Percentiles rank a stretch among this genome's conserved stretches.
Evolutionary conservation across 2,113 vertebrate genomes (phyloP).

Genomic region (Sakesphorus luctuosus): DNA sequence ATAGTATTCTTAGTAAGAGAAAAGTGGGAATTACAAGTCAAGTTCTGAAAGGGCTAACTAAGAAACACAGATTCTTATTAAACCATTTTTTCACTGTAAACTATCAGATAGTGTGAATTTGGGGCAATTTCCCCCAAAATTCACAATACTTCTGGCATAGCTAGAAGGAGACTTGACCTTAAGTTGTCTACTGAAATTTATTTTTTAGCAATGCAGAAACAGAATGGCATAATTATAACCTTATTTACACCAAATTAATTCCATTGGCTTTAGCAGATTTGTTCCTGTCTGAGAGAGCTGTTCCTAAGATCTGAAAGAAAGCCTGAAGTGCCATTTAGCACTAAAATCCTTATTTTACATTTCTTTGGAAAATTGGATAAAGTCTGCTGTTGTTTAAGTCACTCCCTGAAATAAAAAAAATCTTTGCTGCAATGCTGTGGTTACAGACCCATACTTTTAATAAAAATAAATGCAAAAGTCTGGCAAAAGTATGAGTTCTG

Average conservation of each 20-base stretch:
- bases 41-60: background rate
- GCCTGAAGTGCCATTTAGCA: background rate
- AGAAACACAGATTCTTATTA: background rate
- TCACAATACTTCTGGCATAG: background rate
- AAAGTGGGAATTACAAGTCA: background rate
- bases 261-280: slow-evolving; percentile 12
- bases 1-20: background rate
- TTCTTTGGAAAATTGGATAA: background rate
- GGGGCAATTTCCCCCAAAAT: background rate
- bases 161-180: background rate
- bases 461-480: background rate
- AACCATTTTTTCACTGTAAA: background rate
- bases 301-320: slow-evolving; percentile 1
- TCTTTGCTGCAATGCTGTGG: background rate
- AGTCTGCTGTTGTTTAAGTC: background rate
- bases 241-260: slow-evolving; percentile 48
- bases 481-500: background rate
- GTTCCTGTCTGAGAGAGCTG: background rate
- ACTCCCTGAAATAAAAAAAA: background rate
- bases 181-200: background rate
- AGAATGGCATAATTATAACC: slow-evolving; percentile 33
- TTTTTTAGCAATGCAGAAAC: background rate
- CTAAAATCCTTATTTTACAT: slow-evolving; percentile 18
- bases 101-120: background rate
- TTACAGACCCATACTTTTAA: background rate